Percentiles rank a stretch among this genome's conserved stretches.
Evolutionary conservation across 53 echinoderm and acorn worm genomes (phyloP).

Genomic region (Luidia sarsii): DNA sequence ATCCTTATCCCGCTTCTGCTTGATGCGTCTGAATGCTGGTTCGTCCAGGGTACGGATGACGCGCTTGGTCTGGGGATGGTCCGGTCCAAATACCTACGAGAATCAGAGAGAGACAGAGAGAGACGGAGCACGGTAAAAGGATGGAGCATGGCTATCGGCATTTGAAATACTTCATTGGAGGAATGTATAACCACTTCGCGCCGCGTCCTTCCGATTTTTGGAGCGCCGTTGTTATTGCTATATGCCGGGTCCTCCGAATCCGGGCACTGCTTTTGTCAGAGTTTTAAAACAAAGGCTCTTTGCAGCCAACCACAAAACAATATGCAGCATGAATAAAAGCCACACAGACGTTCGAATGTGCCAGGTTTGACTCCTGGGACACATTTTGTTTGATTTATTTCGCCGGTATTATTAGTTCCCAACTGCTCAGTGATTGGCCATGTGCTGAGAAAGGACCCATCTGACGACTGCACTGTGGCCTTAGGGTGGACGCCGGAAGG

Average conservation of each 20-base stretch:
- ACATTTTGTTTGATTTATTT: too few relatives aligned
- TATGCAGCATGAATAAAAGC: not conserved
- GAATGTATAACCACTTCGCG: not conserved
- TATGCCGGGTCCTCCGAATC: not conserved
- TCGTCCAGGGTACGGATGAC: constrained; percentile 63
- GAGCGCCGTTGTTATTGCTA: not conserved
- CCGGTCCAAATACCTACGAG: constrained; percentile 67
- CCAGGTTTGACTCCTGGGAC: not conserved
- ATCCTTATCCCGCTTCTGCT: constrained; percentile 19
- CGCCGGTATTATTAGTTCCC: too few relatives aligned
- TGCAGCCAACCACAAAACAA: not conserved
- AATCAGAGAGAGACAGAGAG: not conserved
- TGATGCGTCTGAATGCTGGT: constrained; percentile 32
- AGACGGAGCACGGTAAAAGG: not conserved
- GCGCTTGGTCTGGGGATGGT: constrained; percentile 80
- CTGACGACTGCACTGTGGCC: too few relatives aligned
- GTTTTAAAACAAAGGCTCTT: too few relatives aligned
- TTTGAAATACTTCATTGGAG: not conserved
- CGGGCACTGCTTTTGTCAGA: not conserved
- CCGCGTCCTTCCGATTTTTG: not conserved
- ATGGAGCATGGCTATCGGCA: too few relatives aligned
- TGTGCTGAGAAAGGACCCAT: too few relatives aligned
- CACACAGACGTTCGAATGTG: not conserved
- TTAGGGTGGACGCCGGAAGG: too few relatives aligned
- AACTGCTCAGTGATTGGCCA: too few relatives aligned